A percentile compares a stretch with the other conserved stretches of the same genome.
These are phyloP conservation scores for Brachionus angularis DNA, from an alignment of 1,140 invertebrate species.

Conservation along the genomic window DNA sequence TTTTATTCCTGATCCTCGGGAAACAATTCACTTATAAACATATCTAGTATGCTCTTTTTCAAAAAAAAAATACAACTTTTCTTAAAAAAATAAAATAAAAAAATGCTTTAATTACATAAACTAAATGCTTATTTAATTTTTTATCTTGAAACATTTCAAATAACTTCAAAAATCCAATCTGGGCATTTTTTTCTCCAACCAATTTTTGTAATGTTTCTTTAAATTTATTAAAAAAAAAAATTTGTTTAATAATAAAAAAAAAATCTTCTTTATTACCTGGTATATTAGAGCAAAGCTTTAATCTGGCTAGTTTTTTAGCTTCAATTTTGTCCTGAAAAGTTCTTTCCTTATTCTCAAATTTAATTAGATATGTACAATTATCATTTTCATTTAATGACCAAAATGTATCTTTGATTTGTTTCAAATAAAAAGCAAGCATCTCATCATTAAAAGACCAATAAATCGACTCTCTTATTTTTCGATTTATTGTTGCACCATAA, in stretches of 20 bases:
- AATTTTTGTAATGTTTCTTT: constrained; percentile 72
- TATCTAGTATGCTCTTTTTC: neutral
- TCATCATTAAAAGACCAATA: constrained; percentile 79
- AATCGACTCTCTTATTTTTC: constrained; percentile 79
- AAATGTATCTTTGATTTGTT: constrained; percentile 75
- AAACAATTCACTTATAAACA: constrained; percentile 6
- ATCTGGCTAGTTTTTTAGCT: constrained; percentile 57
- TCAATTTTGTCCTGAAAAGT: constrained; percentile 68
- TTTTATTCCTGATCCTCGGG: no score
- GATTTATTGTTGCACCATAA: constrained; percentile 82
- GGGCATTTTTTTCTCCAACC: constrained; percentile 76
- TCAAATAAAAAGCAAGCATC: constrained; percentile 81
- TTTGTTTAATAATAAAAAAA: neutral
- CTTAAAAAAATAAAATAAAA: neutral
- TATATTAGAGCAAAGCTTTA: constrained; percentile 55
- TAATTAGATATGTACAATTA: constrained; percentile 54
- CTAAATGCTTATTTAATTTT: constrained; percentile 79
- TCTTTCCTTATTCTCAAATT: constrained; percentile 48
- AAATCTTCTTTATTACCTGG: constrained; percentile 50
- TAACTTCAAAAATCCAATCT: constrained; percentile 74
- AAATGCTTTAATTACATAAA: constrained; percentile 75
- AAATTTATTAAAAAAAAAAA: no score
- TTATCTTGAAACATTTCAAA: constrained; percentile 80
- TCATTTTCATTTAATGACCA: constrained; percentile 76
- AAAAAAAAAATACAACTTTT: neutral